phyloP scores from a whole-genome alignment of 92 coral and sea anemone genomes.

The Hydrozoanthus gracilis region DNA sequence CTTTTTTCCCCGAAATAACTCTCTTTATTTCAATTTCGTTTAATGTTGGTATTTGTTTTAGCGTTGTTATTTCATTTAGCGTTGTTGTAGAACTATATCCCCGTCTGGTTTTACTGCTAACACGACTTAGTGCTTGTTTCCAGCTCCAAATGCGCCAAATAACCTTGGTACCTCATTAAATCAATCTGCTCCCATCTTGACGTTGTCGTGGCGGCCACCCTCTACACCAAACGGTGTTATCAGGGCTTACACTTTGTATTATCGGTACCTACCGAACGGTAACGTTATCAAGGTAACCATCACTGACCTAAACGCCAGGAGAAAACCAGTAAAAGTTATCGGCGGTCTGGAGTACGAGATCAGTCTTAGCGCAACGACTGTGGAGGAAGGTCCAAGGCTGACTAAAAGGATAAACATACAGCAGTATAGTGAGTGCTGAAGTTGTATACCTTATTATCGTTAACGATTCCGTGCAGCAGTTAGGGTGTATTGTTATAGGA shows the following conservation, averaged over 20 bases:
- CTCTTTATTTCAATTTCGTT: too few species aligned
- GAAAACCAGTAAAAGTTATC: not conserved
- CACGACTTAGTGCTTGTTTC: too few species aligned
- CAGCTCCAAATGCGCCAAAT: not conserved
- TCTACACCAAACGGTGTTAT: not conserved
- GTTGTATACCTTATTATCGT: not conserved
- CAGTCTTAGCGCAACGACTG: conserved; percentile 19
- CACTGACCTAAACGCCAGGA: not conserved
- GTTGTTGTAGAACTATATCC: too few species aligned
- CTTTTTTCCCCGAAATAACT: too few species aligned
- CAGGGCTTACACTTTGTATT: conserved; percentile 6
- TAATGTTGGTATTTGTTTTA: too few species aligned
- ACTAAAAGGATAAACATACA: not conserved
- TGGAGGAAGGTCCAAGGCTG: not conserved
- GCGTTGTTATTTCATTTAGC: too few species aligned
- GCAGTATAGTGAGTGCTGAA: not conserved
- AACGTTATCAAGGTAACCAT: not conserved
- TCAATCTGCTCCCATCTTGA: not conserved
- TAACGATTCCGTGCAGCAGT: too few species aligned
- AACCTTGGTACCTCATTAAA: not conserved
- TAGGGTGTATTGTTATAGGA: not conserved
- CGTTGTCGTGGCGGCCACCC: not conserved
- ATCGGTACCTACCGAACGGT: conserved; percentile 17
- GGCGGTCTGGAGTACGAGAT: not conserved
- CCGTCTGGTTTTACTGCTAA: too few species aligned